Evolutionary conservation across 2,797 vertebrate genomes (phyloP).

Genomic region (Pachyuromys duprasi): DNA sequence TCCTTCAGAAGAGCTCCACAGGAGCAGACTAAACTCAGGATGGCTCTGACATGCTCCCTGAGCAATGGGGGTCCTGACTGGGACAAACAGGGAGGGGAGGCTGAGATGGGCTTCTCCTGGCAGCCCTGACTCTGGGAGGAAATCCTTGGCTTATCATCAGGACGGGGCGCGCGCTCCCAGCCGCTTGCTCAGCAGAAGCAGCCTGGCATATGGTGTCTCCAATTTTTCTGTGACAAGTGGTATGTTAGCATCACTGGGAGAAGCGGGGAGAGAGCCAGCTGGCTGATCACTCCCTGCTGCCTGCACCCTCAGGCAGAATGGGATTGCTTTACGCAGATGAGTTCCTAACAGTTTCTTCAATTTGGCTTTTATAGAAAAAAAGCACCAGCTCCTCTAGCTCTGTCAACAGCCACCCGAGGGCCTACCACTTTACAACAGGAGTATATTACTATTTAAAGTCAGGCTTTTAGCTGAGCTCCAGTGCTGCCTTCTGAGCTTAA

Average conservation of each 20-base stretch:
- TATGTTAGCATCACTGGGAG: constrained; percentile 90
- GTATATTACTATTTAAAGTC: constrained; percentile 93
- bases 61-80: neutral
- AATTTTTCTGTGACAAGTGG: constrained; percentile 93
- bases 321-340: constrained; percentile 96
- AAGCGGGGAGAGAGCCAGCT: constrained; percentile 86
- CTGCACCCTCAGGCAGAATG: constrained; percentile 93
- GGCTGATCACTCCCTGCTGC: constrained; percentile 94
- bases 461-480: constrained; percentile 92
- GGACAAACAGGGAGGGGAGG: constrained; percentile 16
- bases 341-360: constrained; percentile 94
- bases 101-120: neutral
- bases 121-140: constrained; percentile 1
- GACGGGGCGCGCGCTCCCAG: constrained; percentile 74
- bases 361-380: constrained; percentile 91
- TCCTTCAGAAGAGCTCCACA: neutral
- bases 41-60: neutral
- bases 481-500: constrained; percentile 91
- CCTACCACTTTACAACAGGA: constrained; percentile 88
- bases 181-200: constrained; percentile 85
- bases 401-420: constrained; percentile 95
- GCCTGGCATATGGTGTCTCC: constrained; percentile 93
- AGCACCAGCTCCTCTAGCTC: constrained; percentile 89
- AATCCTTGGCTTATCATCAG: constrained; percentile 83
- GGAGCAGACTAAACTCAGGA: neutral